phyloP scores from a whole-genome alignment of 2,888 invertebrate genomes.

The Leptogaster cylindrica region DNA sequence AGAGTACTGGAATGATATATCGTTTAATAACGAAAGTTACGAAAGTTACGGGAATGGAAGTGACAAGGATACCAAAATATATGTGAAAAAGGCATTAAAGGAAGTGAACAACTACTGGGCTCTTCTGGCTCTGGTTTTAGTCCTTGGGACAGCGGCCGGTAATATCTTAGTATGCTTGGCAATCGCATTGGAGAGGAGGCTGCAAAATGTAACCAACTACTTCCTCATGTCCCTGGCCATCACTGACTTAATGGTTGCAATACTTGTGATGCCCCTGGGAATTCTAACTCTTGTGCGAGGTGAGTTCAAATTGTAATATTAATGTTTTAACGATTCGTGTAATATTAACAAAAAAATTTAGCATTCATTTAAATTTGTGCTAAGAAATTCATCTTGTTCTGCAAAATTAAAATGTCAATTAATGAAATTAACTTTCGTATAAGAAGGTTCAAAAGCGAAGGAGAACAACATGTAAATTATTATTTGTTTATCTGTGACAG shows the following conservation, averaged over 20 bases:
- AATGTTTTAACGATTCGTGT: not conserved
- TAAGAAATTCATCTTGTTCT: too few species aligned
- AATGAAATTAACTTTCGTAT: too few species aligned
- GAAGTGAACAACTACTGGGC: slow-evolving; percentile 79
- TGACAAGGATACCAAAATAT: not conserved
- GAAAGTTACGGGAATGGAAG: slow-evolving; percentile 1
- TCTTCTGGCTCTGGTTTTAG: slow-evolving; percentile 75
- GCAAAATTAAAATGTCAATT: not conserved
- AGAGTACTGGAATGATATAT: slow-evolving; percentile 5
- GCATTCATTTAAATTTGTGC: too few species aligned
- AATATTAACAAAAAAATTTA: too few species aligned
- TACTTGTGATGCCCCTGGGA: slow-evolving; percentile 94
- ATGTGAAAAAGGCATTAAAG: not conserved
- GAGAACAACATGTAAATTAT: too few species aligned
- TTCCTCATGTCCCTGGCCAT: slow-evolving; percentile 95
- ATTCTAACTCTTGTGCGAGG: slow-evolving; percentile 82
- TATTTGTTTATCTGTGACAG: too few species aligned
- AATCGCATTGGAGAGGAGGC: slow-evolving; percentile 78
- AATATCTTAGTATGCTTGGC: slow-evolving; percentile 88
- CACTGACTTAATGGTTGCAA: slow-evolving; percentile 92
- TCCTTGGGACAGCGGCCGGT: slow-evolving; percentile 86
- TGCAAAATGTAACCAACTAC: slow-evolving; percentile 97
- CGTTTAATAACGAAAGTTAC: not conserved
- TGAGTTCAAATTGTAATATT: slow-evolving; percentile 63
- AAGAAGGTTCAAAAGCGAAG: too few species aligned